A percentile compares a stretch with the other conserved stretches of the same genome.
Evolutionary conservation across 2,797 vertebrate species (phyloP).

Genomic region (Phrynocephalus forsythii): DNA sequence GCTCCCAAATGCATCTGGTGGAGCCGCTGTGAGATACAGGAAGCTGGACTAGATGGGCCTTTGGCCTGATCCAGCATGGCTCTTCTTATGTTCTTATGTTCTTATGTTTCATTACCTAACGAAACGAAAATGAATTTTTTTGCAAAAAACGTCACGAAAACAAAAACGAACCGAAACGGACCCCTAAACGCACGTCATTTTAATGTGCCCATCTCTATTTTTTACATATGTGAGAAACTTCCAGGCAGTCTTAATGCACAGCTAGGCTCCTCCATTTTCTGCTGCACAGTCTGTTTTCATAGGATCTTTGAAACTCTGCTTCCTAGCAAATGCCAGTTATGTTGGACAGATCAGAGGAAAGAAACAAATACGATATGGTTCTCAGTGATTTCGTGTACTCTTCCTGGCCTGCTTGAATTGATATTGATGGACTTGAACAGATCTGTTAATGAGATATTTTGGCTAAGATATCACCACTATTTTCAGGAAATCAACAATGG

Average conservation of each 20-base stretch:
- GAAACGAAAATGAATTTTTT: too few species aligned
- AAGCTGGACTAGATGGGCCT: too few species aligned
- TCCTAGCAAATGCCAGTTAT: conserved; percentile 9
- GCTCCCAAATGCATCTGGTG: too few species aligned
- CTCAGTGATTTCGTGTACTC: background rate
- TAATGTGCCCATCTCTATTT: too few species aligned
- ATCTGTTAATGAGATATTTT: conserved; percentile 18
- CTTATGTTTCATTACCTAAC: too few species aligned
- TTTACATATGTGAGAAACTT: conserved; percentile 15
- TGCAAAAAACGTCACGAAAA: too few species aligned
- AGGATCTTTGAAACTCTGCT: background rate
- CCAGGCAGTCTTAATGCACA: conserved; percentile 25
- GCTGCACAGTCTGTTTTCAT: background rate
- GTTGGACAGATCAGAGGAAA: background rate
- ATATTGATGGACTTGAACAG: background rate
- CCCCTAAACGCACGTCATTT: too few species aligned
- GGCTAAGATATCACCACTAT: background rate
- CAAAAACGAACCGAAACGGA: too few species aligned
- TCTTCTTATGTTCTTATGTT: too few species aligned
- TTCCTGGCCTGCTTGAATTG: background rate
- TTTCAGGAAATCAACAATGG: conserved; percentile 1
- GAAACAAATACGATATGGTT: background rate
- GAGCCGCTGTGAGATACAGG: too few species aligned
- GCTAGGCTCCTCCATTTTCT: background rate
- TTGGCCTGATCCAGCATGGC: too few species aligned